Evolutionary conservation across 2,113 vertebrate species (phyloP).

Genomic region (Nannobrachium achirus): DNA sequence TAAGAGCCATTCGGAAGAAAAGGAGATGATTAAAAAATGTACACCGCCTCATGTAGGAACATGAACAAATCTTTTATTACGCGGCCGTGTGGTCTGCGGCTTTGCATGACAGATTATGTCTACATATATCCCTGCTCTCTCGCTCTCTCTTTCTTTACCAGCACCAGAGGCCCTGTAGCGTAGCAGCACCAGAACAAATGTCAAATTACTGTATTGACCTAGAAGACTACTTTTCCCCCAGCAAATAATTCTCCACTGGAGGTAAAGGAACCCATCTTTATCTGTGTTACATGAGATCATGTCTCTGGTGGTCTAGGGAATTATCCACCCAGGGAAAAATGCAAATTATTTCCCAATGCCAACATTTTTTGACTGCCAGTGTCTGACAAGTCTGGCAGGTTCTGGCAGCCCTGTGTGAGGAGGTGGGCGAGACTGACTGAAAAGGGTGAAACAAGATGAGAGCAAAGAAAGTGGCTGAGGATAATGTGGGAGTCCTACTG

Average conservation of each 20-base stretch:
- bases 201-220: constrained; percentile 24
- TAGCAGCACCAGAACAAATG: constrained; percentile 5
- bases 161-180: constrained; percentile 20
- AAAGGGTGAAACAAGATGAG: constrained; percentile 10
- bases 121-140: constrained; percentile 10
- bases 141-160: constrained; percentile 3
- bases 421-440: not conserved
- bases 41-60: constrained; percentile 33
- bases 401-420: not conserved
- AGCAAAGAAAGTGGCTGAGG: not conserved
- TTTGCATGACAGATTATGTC: constrained; percentile 25
- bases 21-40: constrained; percentile 58
- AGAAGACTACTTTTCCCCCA: constrained; percentile 38
- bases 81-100: constrained; percentile 30
- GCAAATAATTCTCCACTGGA: constrained; percentile 37
- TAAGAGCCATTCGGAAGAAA: constrained; percentile 55
- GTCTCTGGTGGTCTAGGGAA: constrained; percentile 28
- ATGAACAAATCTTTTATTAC: constrained; percentile 40
- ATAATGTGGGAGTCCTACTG: not conserved
- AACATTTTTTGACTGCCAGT: constrained; percentile 50
- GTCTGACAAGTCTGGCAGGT: constrained; percentile 15
- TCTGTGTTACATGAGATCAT: constrained; percentile 48
- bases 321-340: not conserved
- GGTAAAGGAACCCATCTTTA: constrained; percentile 31
- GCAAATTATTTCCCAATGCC: constrained; percentile 31